A percentile compares a stretch with the other conserved stretches of the same genome.
phyloP scores from a whole-genome alignment of 2,113 vertebrate species.

The Cyprinodon variegatus region DNA sequence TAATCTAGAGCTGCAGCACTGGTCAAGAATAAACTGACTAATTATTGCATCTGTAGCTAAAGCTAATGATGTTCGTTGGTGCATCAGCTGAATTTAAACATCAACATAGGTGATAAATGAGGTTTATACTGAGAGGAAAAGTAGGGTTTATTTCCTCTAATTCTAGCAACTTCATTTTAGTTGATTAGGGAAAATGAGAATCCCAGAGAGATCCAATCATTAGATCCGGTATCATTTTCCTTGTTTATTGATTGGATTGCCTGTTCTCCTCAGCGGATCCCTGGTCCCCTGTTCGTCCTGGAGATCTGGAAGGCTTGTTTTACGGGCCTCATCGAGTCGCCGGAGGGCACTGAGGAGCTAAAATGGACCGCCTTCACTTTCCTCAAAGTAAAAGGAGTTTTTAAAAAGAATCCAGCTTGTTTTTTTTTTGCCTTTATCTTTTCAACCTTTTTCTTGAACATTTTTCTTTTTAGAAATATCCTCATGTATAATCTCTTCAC shows the following conservation, averaged over 20 bases:
- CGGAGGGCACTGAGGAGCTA: slow-evolving; percentile 95
- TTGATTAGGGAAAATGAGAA: no score
- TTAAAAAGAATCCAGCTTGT: background rate
- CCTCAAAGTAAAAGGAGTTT: slow-evolving; percentile 84
- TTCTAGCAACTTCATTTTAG: no score
- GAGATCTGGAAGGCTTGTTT: slow-evolving; percentile 99
- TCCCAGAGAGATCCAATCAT: background rate
- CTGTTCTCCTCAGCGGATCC: slow-evolving; percentile 83
- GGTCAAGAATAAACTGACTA: no score
- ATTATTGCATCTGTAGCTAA: no score
- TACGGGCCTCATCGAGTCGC: slow-evolving; percentile 96
- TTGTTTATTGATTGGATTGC: background rate
- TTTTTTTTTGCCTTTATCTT: background rate
- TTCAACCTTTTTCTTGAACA: background rate
- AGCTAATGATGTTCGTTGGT: no score
- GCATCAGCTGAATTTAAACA: no score
- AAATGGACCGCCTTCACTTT: slow-evolving; percentile 99
- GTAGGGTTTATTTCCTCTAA: no score
- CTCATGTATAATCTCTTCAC: no score
- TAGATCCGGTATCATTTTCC: background rate
- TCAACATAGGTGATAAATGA: no score
- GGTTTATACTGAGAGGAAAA: no score
- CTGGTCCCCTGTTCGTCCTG: slow-evolving; percentile 89
- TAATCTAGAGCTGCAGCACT: no score
- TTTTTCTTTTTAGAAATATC: background rate